These are phyloP conservation scores for Julus scanicus DNA, from an alignment of 2,888 invertebrate species.

Conservation along the genomic window DNA sequence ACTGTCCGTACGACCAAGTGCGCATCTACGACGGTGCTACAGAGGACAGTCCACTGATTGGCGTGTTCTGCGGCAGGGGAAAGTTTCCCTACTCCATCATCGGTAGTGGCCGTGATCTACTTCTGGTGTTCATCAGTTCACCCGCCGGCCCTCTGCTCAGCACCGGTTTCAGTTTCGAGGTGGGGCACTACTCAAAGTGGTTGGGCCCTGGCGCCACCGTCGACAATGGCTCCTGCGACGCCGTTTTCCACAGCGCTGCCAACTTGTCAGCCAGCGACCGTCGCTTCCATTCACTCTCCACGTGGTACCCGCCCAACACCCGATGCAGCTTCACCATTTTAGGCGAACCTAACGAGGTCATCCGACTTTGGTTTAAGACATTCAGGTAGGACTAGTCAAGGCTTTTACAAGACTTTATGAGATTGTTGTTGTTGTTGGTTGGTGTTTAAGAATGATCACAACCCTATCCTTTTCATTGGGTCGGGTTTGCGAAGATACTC, in stretches of 20 bases:
- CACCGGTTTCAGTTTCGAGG: constrained; percentile 94
- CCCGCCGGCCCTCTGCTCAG: constrained; percentile 77
- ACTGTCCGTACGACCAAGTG: constrained; percentile 91
- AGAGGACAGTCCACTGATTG: constrained; percentile 86
- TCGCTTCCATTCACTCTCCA: constrained; percentile 85
- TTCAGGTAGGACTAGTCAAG: constrained; percentile 68
- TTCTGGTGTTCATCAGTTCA: constrained; percentile 63
- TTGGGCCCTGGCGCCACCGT: constrained; percentile 57
- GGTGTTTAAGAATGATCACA: no score
- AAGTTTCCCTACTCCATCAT: constrained; percentile 95
- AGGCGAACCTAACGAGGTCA: constrained; percentile 86
- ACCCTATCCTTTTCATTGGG: no score
- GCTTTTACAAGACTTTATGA: no score
- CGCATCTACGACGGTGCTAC: constrained; percentile 90
- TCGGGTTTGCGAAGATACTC: no score
- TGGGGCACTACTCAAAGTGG: constrained; percentile 70
- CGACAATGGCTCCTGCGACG: constrained; percentile 58
- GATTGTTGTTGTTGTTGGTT: no score
- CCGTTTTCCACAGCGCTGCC: constrained; percentile 56
- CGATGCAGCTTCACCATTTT: constrained; percentile 91
- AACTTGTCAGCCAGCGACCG: constrained; percentile 51
- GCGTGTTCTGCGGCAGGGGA: constrained; percentile 77
- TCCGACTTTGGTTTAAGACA: constrained; percentile 89
- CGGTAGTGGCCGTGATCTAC: constrained; percentile 76
- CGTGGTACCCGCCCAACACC: constrained; percentile 94